phyloP scores from a whole-genome alignment of 2,113 vertebrate genomes.

The Numenius arquata region DNA sequence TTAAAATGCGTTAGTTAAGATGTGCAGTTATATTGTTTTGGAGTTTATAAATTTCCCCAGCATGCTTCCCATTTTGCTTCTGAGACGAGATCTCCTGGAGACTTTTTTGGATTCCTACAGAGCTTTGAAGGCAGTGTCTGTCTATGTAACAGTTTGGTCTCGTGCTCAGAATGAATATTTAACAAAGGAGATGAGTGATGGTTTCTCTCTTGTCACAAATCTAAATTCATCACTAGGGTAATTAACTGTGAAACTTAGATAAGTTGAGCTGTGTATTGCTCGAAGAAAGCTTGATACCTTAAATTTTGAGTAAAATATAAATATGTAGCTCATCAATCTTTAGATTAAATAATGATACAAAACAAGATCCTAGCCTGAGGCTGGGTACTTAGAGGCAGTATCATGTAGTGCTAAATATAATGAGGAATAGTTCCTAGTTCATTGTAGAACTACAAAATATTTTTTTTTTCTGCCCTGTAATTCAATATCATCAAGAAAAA shows the following conservation, averaged over 20 bases:
- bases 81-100: conserved; percentile 55
- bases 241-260: conserved; percentile 47
- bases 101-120: conserved; percentile 54
- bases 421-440: not conserved
- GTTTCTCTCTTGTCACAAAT: conserved; percentile 50
- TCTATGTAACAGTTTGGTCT: conserved; percentile 62
- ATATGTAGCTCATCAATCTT: not conserved
- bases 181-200: conserved; percentile 62
- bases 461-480: not conserved
- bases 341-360: not conserved
- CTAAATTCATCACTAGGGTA: conserved; percentile 40
- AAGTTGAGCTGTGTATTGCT: not conserved
- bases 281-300: not conserved
- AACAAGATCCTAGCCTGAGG: not conserved
- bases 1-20: conserved; percentile 30
- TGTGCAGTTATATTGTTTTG: conserved; percentile 23
- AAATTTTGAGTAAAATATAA: not conserved
- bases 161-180: conserved; percentile 62
- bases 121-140: conserved; percentile 62
- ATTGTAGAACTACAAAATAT: not conserved
- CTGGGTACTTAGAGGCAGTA: not conserved
- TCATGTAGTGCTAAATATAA: not conserved
- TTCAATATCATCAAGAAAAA: not conserved
- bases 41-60: conserved; percentile 48
- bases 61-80: conserved; percentile 40